Percentiles rank a stretch among this genome's conserved stretches.
These are phyloP conservation scores for Mastigias papua DNA, from an alignment of 30 jellyfish, hydroid and myxozoan species.

Conservation along the genomic window DNA sequence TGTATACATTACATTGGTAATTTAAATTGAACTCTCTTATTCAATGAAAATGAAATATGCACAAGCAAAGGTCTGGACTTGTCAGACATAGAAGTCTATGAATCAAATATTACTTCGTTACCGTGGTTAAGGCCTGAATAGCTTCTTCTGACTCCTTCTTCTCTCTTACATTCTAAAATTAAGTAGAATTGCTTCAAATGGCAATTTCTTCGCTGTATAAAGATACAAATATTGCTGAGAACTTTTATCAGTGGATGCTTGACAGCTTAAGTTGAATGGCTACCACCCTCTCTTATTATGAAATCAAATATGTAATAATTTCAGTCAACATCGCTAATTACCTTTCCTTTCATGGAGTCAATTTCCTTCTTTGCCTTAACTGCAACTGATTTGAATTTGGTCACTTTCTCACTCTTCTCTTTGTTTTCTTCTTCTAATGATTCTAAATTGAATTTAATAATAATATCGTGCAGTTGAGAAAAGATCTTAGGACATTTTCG, in stretches of 20 bases:
- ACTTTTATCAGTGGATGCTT: too few relatives aligned
- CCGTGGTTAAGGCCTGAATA: slow-evolving; percentile 12
- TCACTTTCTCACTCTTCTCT: slow-evolving; percentile 72
- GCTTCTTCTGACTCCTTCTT: slow-evolving; percentile 19
- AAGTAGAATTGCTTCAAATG: neutral
- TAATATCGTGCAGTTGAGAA: too few relatives aligned
- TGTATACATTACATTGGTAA: too few relatives aligned
- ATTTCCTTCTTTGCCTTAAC: slow-evolving; percentile 93
- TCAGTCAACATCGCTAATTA: neutral
- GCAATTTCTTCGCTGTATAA: too few relatives aligned
- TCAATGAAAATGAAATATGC: too few relatives aligned
- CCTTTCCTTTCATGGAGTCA: slow-evolving; percentile 73
- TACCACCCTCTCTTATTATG: neutral
- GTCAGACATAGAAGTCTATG: too few relatives aligned
- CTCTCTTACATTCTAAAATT: slow-evolving; percentile 18
- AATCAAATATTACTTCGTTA: too few relatives aligned
- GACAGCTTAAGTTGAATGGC: neutral
- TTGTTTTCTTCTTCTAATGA: slow-evolving; percentile 42
- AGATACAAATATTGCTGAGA: too few relatives aligned
- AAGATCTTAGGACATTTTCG: too few relatives aligned
- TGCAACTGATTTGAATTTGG: slow-evolving; percentile 89
- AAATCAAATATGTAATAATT: neutral
- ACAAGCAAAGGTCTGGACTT: too few relatives aligned
- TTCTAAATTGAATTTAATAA: too few relatives aligned
- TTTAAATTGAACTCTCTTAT: too few relatives aligned